Conservation (phyloP, 1,140 invertebrate genomes). For the Saccostrea echinata region DNA sequence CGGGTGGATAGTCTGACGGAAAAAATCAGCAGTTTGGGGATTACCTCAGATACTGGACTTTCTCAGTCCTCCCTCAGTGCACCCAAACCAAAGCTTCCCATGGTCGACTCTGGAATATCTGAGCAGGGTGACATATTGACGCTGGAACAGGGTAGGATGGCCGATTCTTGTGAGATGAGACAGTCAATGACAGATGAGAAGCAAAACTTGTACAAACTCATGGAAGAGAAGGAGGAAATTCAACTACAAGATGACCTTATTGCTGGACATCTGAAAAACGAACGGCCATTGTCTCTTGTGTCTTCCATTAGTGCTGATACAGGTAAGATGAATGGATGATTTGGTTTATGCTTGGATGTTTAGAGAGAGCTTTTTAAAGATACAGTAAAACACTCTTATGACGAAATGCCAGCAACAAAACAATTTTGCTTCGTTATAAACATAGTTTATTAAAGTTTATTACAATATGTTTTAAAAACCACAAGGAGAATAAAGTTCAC, state of each 20-base stretch:
- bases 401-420: too few relatives aligned
- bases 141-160: slow-evolving; percentile 38
- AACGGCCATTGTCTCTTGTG: slow-evolving; percentile 70
- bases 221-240: slow-evolving; percentile 30
- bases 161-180: slow-evolving; percentile 47
- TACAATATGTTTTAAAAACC: too few relatives aligned
- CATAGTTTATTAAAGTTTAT: too few relatives aligned
- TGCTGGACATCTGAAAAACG: slow-evolving; percentile 64
- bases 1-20: slow-evolving; percentile 41
- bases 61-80: not conserved
- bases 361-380: too few relatives aligned
- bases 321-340: slow-evolving; percentile 59
- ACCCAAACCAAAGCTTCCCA: slow-evolving; percentile 60
- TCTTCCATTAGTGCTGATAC: slow-evolving; percentile 75
- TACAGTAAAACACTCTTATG: too few relatives aligned
- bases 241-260: slow-evolving; percentile 61
- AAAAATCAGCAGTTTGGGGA: slow-evolving; percentile 36
- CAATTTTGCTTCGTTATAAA: too few relatives aligned
- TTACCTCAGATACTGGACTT: not conserved
- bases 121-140: slow-evolving; percentile 51
- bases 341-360: too few relatives aligned
- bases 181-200: slow-evolving; percentile 1
- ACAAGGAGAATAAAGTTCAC: too few relatives aligned
- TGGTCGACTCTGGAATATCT: slow-evolving; percentile 73
- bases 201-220: slow-evolving; percentile 29